Base-by-base conservation (phyloP, 2,888 invertebrate species). In the Apamea epomidion region DNA sequence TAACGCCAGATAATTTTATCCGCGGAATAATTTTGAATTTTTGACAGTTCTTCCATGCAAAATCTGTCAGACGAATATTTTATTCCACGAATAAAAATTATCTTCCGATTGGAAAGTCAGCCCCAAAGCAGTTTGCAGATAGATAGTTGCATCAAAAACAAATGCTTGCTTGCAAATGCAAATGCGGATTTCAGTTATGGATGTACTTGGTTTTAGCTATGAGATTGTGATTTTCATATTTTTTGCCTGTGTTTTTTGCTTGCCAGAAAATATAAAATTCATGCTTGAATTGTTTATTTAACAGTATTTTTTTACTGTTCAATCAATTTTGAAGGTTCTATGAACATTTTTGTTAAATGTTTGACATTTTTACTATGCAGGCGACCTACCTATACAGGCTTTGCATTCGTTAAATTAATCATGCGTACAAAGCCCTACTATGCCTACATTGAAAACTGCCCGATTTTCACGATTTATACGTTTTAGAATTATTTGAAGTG, bases 391-490 rank as follows among this genome's bases (percentile, higher is more conserved):
- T 45, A 70, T 65, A n/a, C n/a, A n/a, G 65, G 74, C 18, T 82
- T 82, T 84, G 76, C 76, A 82, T 58, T 74, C 51, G 54, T 76
- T 74, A 76, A 62, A 70, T 81, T 70, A 74, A 86, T 71, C 65
- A 86, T 82, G 64, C 69, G 73, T 65, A 62, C 81, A 71, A 70
- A 83, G 70, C 73, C 25, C 60, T 80, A 29, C 16, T 74, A 65
- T 29, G 70, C 32, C n/a, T 18, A 37, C 37, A 60, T 37, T 60
- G 69, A 48, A 73, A 73, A 84, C 16, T 58, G 29, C 14, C 65
- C 16, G 25, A 74, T 80, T 85, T 70, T 25, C 58, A 37, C 14
- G 62, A n/a, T 69, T 69, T 48, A n/a, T 42, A 37, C 37, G 25
- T 45, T 72, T 68, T 45, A 1, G 29, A 68, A 29, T 29, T 12